Conservation (phyloP, 2,797 vertebrate species). For the Xenopus petersii region DNA sequence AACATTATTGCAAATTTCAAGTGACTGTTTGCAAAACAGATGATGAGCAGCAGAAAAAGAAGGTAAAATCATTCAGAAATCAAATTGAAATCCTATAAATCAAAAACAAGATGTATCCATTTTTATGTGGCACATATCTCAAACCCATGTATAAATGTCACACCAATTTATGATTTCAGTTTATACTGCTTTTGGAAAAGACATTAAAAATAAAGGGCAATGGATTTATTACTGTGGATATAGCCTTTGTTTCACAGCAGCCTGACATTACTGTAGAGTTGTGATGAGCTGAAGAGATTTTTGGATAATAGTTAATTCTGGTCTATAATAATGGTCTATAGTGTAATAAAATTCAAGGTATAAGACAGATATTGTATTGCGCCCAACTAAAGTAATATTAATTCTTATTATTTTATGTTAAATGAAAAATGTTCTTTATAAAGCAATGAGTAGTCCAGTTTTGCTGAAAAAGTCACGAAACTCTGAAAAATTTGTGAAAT, state of each 20-base stretch:
- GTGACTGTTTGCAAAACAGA: background rate
- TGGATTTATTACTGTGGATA: slow-evolving; percentile 39
- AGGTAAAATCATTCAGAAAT: slow-evolving; percentile 12
- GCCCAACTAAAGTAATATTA: too few species aligned
- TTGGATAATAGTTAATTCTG: too few species aligned
- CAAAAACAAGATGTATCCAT: slow-evolving; percentile 16
- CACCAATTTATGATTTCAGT: slow-evolving; percentile 42
- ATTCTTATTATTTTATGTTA: too few species aligned
- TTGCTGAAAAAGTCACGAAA: too few species aligned
- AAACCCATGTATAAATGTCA: slow-evolving; percentile 44
- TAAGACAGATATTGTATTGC: too few species aligned
- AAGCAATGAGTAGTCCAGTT: too few species aligned
- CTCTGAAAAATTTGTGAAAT: too few species aligned
- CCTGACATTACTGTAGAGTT: too few species aligned
- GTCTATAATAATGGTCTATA: too few species aligned
- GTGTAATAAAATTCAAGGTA: too few species aligned
- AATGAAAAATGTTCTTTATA: too few species aligned
- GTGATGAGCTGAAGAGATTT: too few species aligned
- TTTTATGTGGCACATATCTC: slow-evolving; percentile 16
- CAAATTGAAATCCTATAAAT: slow-evolving; percentile 32
- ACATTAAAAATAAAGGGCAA: slow-evolving; percentile 46
- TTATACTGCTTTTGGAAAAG: slow-evolving; percentile 38
- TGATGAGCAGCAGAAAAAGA: slow-evolving; percentile 5
- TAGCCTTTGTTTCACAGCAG: background rate
- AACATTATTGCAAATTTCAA: background rate